These are phyloP conservation scores for Microcebus ravelobensis DNA, from an alignment of 2,113 vertebrate species.

Conservation along the genomic window DNA sequence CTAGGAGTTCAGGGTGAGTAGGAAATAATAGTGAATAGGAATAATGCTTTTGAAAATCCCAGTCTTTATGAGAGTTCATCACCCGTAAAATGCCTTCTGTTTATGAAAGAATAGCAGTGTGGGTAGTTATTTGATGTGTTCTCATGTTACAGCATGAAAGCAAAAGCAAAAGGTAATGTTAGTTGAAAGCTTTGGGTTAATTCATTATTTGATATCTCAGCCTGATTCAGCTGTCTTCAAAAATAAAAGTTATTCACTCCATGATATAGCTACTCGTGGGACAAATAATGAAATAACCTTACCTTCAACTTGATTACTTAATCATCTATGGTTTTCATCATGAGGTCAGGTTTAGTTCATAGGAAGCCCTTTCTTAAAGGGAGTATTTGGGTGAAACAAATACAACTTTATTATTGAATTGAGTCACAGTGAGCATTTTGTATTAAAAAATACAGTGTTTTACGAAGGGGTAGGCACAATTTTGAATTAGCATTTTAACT, in stretches of 20 bases:
- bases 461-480: neutral
- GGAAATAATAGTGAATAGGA: slow-evolving; percentile 35
- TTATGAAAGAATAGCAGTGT: slow-evolving; percentile 4
- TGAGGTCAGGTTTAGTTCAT: slow-evolving; percentile 19
- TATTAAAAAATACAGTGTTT: slow-evolving; percentile 8
- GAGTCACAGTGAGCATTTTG: slow-evolving; percentile 28
- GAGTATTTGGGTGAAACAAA: slow-evolving; percentile 14
- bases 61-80: slow-evolving; percentile 31
- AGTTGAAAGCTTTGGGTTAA: slow-evolving; percentile 35
- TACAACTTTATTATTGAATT: neutral
- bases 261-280: neutral
- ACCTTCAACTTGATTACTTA: neutral
- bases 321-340: neutral
- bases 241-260: neutral
- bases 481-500: slow-evolving; percentile 36
- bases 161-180: slow-evolving; percentile 27
- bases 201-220: slow-evolving; percentile 16
- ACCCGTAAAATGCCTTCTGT: neutral
- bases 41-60: slow-evolving; percentile 54
- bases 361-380: slow-evolving; percentile 35
- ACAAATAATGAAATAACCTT: slow-evolving; percentile 29
- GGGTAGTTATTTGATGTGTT: slow-evolving; percentile 31
- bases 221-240: slow-evolving; percentile 31
- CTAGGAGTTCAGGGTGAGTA: neutral
- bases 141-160: slow-evolving; percentile 25